A percentile compares a stretch with the other conserved stretches of the same genome.
These are phyloP conservation scores for Rhinoptilus africanus DNA, from an alignment of 2,113 vertebrate species.

Conservation along the genomic window DNA sequence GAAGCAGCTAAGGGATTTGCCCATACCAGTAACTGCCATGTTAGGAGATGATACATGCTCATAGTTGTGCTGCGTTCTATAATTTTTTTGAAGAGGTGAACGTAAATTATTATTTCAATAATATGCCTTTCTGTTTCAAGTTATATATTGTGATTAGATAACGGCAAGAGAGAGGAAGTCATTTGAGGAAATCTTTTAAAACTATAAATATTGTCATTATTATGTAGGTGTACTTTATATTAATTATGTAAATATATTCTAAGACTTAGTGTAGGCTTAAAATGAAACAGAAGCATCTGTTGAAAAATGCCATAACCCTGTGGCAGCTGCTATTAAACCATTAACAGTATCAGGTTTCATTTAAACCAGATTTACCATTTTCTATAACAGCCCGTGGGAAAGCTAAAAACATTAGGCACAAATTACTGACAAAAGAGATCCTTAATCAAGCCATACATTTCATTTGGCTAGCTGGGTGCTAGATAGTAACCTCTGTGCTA, in stretches of 20 bases:
- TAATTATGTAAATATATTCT: conserved; percentile 71
- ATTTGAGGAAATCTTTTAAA: conserved; percentile 25
- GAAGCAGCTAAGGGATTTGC: neutral
- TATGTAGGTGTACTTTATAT: conserved; percentile 49
- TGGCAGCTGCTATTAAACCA: conserved; percentile 80
- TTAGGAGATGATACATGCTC: neutral
- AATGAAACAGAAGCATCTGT: conserved; percentile 78
- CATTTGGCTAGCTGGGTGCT: conserved; percentile 72
- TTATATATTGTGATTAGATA: neutral
- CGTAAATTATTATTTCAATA: conserved; percentile 1
- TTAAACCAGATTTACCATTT: conserved; percentile 84
- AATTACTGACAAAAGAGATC: conserved; percentile 80
- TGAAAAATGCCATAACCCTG: conserved; percentile 76
- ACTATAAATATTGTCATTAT: conserved; percentile 50
- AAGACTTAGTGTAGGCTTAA: conserved; percentile 67
- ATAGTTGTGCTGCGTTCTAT: neutral
- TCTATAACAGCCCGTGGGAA: conserved; percentile 78
- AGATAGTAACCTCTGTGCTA: conserved; percentile 53
- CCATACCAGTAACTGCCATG: neutral
- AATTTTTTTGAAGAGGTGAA: neutral
- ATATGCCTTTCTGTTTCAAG: neutral
- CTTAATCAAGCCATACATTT: conserved; percentile 80
- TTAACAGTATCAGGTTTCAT: conserved; percentile 82
- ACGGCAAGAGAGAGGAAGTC: neutral
- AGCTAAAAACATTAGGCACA: conserved; percentile 81